A percentile compares a stretch with the other conserved stretches of the same genome.
These are phyloP conservation scores for Euzetes globulus DNA, from an alignment of 2,888 invertebrate species.

Conservation along the genomic window DNA sequence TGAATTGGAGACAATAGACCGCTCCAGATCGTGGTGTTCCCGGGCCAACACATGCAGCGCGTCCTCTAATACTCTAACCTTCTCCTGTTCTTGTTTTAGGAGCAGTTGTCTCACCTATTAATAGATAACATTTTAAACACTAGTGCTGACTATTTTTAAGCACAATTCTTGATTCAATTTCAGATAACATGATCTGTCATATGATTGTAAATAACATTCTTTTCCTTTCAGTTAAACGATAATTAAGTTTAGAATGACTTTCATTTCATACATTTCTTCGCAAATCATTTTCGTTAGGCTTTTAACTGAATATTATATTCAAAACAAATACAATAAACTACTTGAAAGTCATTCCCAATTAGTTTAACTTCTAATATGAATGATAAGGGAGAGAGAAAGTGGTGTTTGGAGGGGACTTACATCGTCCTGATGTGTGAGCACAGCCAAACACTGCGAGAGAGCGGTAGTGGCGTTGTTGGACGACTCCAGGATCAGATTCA, in stretches of 20 bases:
- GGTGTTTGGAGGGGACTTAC: constrained; percentile 46
- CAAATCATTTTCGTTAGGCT: no score
- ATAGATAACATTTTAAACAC: constrained; percentile 7
- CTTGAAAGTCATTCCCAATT: no score
- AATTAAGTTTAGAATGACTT: no score
- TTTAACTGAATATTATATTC: no score
- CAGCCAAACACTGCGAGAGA: constrained; percentile 57
- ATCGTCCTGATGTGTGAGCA: constrained; percentile 60
- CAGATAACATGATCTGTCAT: no score
- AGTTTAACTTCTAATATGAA: no score
- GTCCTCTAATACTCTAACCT: constrained; percentile 60
- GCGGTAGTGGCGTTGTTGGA: constrained; percentile 56
- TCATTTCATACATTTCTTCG: no score
- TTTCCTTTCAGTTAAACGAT: no score
- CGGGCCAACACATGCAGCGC: constrained; percentile 60
- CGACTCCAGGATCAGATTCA: constrained; percentile 55
- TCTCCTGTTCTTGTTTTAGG: constrained; percentile 53
- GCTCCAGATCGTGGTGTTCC: constrained; percentile 61
- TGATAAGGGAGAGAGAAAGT: no score
- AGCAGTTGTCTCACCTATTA: constrained; percentile 48
- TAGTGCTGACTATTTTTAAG: background rate
- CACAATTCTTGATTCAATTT: background rate
- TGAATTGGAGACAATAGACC: constrained; percentile 53
- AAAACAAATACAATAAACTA: no score
- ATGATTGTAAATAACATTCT: no score